Base-by-base conservation (phyloP, 2,797 vertebrate genomes). In the Hirundo rustica region DNA sequence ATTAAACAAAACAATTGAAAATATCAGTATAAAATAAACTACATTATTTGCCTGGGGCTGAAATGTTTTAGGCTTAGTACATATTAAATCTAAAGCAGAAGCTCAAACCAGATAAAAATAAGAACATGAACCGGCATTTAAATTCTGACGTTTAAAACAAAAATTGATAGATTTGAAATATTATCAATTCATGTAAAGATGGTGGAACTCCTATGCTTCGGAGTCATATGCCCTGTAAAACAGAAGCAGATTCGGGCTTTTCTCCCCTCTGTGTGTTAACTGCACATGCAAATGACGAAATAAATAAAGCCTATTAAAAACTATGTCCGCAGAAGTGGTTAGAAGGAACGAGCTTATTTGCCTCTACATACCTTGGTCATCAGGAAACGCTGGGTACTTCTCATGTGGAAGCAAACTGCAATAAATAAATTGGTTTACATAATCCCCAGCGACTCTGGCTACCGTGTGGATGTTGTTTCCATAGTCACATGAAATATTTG, bases 401-500 rank as follows among this genome's bases (percentile, higher is more conserved):
- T 98, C 96, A 7, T 64, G 97, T 11, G 99, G 98, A 85, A 99
- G 98, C 84, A 99, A 98, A 75, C 98, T 98, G 89, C 99, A 99
- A 54, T 99, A 99, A 93, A 99, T 99, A 96, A 99, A 99, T 3
- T 98, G 97, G 66, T 98, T 98, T 1, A 93, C 97, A 78, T 98
- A 97, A 79, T 98, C 98, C 47, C 96, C 95, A 29, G 98, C 98
- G 25, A 99, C 98, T 3, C 98, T 98, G 91, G 99, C 99, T 70
- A 97, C 95, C 0, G 98, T 99, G 55, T 93, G 97, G 81, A 99
- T 96, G 34, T 97, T 97, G 27, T 98, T 96, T 54, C 98, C 98
- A 15, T 99, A 99, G 97, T 99, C 98, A 75, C 99, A 99, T 70
- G 98, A 98, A 96, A 99, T 98, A 27, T 96, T 96, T 88, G 98